Evolutionary conservation across 2,797 vertebrate species (phyloP).

Genomic region (Channa striata): DNA sequence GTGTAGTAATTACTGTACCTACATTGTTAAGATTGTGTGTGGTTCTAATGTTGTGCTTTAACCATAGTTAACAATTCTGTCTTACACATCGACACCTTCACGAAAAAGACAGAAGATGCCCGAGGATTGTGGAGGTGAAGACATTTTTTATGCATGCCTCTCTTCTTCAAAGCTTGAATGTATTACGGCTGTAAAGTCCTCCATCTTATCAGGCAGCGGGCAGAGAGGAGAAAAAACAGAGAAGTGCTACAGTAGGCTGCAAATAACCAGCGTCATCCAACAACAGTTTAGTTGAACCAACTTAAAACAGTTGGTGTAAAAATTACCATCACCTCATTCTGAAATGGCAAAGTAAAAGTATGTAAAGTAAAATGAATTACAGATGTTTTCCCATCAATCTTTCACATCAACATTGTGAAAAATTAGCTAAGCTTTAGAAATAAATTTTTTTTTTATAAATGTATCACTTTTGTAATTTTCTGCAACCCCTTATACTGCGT

Average conservation of each 20-base stretch:
- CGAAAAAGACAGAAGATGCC: conserved; percentile 7
- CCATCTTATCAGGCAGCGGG: conserved; percentile 24
- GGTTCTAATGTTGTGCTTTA: conserved; percentile 26
- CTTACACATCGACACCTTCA: conserved; percentile 27
- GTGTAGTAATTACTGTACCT: neutral
- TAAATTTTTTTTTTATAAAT: too few species aligned
- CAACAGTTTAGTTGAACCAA: neutral
- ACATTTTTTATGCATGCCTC: conserved; percentile 3
- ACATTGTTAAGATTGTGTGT: conserved; percentile 25
- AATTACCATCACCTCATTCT: too few species aligned
- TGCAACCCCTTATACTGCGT: too few species aligned
- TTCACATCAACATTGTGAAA: too few species aligned
- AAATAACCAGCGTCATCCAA: conserved; percentile 3
- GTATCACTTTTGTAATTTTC: too few species aligned
- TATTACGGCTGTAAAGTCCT: conserved; percentile 19
- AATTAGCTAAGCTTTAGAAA: too few species aligned
- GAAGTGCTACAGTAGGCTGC: conserved; percentile 8
- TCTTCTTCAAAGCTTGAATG: conserved; percentile 19
- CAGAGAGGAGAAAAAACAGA: conserved; percentile 7
- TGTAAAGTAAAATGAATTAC: too few species aligned
- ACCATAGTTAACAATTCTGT: conserved; percentile 33
- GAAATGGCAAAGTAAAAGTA: too few species aligned
- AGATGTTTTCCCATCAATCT: too few species aligned
- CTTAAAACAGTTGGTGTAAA: too few species aligned
- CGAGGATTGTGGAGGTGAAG: conserved; percentile 4